Evolutionary conservation across 1,140 invertebrate genomes (phyloP).

Genomic region (Holotrichia oblita): DNA sequence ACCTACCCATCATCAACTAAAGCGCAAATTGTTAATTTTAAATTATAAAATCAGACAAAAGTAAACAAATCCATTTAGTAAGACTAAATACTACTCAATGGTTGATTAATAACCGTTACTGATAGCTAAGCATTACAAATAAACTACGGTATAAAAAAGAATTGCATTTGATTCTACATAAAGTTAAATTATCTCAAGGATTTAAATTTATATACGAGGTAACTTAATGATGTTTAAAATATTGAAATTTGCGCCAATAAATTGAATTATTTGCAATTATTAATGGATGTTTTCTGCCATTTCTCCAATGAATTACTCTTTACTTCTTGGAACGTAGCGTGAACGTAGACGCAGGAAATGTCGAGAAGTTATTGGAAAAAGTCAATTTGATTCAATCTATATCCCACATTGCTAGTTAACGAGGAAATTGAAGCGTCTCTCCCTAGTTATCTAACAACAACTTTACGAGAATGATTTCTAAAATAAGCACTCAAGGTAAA

Average conservation of each 20-base stretch:
- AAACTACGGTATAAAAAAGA: no score
- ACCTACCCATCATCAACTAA: no score
- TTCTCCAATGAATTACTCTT: neutral
- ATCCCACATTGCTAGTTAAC: neutral
- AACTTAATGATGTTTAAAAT: neutral
- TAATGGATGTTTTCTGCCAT: neutral
- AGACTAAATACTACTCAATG: no score
- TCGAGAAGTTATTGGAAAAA: neutral
- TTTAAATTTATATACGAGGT: neutral
- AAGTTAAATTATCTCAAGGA: no score
- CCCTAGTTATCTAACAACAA: neutral
- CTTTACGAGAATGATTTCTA: neutral
- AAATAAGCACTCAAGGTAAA: neutral
- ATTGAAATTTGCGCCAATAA: neutral
- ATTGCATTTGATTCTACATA: no score
- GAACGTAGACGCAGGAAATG: neutral
- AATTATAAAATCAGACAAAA: no score
- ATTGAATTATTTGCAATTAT: neutral
- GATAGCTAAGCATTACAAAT: no score
- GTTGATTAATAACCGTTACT: no score
- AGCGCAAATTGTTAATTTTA: no score
- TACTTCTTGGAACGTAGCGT: neutral
- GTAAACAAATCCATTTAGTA: no score
- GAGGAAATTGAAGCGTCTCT: neutral
- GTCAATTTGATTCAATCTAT: conserved; percentile 14